Base-by-base conservation (phyloP, 2,888 invertebrate species). In the Lobophora halterata region DNA sequence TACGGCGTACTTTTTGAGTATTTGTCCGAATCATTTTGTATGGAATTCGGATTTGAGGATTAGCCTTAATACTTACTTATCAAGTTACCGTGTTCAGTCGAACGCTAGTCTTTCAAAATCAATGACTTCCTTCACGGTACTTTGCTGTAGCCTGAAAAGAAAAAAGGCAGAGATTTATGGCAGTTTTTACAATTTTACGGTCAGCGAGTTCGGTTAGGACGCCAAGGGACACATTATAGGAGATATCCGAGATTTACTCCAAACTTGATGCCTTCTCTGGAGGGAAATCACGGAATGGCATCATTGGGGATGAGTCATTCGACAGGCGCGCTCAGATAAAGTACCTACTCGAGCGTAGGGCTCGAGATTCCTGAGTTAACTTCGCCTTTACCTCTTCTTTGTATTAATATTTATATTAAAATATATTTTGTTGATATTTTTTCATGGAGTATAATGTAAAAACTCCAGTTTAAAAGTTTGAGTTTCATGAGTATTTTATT, bases 111-210 rank as follows among this genome's bases (percentile, higher is more conserved):
- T 40, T 45, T 33, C 33, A 44, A 46, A 46, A 36, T 40, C 49
- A 42, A 46, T 48, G 48, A 32, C 33, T 46, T 47, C 39, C 45
- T 40, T 33, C 30, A 21, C 46, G 43, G 41, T 39, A 47, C 43
- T 49, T 49, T 49, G 17, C 37, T 30, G 42, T 30, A 32, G 52
- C 49, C 49, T 46, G 54, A 56, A 63, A 68, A 68, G 63, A 64
- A 71, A 65, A 70, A n/a, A 68, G 62, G 67, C 59, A 63, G 66
- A 75, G 80, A 83, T 83, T 82, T 85, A 82, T 83, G 67, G 72
- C 74, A 82, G 81, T 85, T 83, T 82, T 85, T 81, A 82, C 82
- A 83, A 85, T 85, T 83, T 85, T 83, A 82, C 82, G 85, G 82
- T 82, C 79, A 79, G 74, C 71, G 81, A 69, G 76, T 78, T 77